Evolutionary conservation across 2,113 vertebrate species (phyloP).

Genomic region (Gorsachius goisagi): DNA sequence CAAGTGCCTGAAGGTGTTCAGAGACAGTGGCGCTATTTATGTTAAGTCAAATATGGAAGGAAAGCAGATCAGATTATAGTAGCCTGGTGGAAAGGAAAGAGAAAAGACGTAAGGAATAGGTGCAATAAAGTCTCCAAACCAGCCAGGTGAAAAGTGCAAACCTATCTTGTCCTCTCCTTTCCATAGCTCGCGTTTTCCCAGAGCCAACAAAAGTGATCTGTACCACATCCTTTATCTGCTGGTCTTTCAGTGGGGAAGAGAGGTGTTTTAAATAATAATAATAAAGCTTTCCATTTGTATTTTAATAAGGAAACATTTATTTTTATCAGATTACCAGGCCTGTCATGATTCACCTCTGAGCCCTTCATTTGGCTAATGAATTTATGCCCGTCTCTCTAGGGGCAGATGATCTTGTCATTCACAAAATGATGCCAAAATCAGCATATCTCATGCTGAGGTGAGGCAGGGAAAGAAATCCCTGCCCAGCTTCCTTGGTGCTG

Average conservation of each 20-base stretch:
- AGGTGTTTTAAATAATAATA: neutral
- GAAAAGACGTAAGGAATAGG: neutral
- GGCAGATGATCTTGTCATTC: conserved; percentile 24
- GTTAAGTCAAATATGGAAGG: neutral
- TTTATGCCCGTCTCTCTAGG: conserved; percentile 1
- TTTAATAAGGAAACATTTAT: conserved; percentile 17
- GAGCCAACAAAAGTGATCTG: neutral
- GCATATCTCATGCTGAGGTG: neutral
- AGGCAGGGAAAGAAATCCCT: neutral
- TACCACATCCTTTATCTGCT: neutral
- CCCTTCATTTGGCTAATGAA: conserved; percentile 33
- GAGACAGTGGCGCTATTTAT: neutral
- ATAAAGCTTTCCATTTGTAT: conserved; percentile 2
- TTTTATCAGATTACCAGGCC: conserved; percentile 13
- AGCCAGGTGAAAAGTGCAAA: neutral
- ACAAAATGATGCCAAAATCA: neutral
- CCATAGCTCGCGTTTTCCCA: neutral
- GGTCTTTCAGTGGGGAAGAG: neutral
- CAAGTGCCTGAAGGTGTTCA: neutral
- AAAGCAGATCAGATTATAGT: neutral
- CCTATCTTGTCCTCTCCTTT: neutral
- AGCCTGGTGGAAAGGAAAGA: neutral
- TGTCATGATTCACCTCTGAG: conserved; percentile 16
- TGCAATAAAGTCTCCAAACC: neutral
- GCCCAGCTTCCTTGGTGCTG: neutral